Evolutionary conservation across 2,797 vertebrate genomes (phyloP).

Genomic region (Cossypha heuglini): DNA sequence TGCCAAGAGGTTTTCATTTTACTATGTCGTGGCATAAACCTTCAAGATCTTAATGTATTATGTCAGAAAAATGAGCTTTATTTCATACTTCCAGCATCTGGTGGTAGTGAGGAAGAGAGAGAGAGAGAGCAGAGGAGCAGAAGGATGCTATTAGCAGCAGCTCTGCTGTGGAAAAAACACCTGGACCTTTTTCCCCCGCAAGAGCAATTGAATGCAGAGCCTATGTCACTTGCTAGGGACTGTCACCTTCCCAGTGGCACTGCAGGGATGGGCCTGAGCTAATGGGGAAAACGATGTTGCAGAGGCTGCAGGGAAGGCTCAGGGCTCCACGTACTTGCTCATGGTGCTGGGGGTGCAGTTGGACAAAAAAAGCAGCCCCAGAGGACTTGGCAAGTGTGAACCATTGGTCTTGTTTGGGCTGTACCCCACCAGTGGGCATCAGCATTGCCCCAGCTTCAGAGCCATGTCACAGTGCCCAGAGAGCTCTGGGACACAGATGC

Average conservation of each 20-base stretch:
- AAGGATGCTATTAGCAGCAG: background rate
- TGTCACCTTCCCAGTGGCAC: constrained; percentile 73
- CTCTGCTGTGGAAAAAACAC: background rate
- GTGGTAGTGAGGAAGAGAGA: background rate
- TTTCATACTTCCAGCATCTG: background rate
- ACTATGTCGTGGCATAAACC: background rate
- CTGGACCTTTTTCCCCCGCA: background rate
- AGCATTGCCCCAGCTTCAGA: background rate
- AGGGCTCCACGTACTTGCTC: accelerated
- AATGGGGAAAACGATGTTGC: constrained; percentile 76
- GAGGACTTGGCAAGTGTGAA: background rate
- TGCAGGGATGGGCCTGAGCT: constrained; percentile 74
- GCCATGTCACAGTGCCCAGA: accelerated
- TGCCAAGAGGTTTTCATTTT: background rate
- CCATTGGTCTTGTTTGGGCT: background rate
- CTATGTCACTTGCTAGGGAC: constrained; percentile 74
- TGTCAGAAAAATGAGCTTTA: constrained; percentile 18
- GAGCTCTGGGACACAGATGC: accelerated
- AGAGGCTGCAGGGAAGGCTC: constrained; percentile 40
- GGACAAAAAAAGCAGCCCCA: background rate
- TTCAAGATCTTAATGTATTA: constrained; percentile 3
- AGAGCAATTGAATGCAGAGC: constrained; percentile 77
- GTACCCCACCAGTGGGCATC: background rate
- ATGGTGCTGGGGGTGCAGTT: background rate
- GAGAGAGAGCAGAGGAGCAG: background rate